Conservation (phyloP, 2,797 vertebrate species). For the Ptychobarbus kaznakovi region DNA sequence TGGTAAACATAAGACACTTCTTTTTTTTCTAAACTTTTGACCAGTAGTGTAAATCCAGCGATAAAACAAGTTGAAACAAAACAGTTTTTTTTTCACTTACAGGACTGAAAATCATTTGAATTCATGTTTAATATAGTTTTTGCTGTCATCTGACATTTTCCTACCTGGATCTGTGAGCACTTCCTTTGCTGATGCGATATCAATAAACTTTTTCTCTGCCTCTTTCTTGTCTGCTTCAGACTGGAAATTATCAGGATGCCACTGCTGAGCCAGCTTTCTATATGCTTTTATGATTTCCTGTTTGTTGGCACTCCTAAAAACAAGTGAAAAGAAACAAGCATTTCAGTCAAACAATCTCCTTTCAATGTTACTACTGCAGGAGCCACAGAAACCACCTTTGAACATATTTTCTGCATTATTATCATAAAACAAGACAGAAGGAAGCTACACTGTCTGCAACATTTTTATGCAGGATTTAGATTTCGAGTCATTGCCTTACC, state of each 20-base stretch:
- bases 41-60: background rate
- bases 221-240: slow-evolving; percentile 83
- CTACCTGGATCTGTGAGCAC: slow-evolving; percentile 86
- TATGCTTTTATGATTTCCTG: slow-evolving; percentile 89
- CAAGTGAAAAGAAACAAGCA: slow-evolving; percentile 3
- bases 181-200: slow-evolving; percentile 87
- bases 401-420: background rate
- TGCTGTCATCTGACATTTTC: background rate
- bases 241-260: slow-evolving; percentile 90
- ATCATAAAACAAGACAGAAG: background rate
- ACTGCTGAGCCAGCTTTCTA: slow-evolving; percentile 87
- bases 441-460: background rate
- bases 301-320: slow-evolving; percentile 81
- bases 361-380: background rate
- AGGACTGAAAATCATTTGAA: background rate
- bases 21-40: background rate
- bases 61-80: background rate
- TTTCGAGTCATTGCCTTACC: slow-evolving; percentile 67
- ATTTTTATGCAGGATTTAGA: background rate
- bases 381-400: background rate
- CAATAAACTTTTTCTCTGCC: slow-evolving; percentile 86
- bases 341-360: background rate
- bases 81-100: no score
- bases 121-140: slow-evolving; percentile 2
- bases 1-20: no score